Evolutionary conservation across 2,113 vertebrate species (phyloP), one percentile per base, ranked within the genome.

Genomic region (Cichladusa arquata): DNA sequence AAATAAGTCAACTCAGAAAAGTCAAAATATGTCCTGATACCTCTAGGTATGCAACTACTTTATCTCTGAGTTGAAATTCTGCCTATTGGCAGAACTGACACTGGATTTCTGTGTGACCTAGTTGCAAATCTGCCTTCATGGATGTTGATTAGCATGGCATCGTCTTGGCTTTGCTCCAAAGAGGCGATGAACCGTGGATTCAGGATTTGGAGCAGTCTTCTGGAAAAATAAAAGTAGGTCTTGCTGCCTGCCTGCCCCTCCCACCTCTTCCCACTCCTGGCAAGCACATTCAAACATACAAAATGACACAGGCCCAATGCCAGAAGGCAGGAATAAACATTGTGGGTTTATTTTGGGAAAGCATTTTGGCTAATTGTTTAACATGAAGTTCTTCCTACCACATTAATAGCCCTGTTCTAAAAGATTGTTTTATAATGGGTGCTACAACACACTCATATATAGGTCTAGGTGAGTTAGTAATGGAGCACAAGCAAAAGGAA

Each of bases 11-110:
- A 12, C 22, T 85, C 26, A 44, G 71, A 86, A 85, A 40, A 81
- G 61, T 92, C 50, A 84, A 83, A 93, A 66, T 67, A 93, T 60
- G 45, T 56, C 53, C 92, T 90, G 82, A 78, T 83, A 74, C 70
- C 18, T 62, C 65, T 56, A 88, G 53, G 61, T 56, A 86, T 90
- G 87, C 51, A 88, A 76, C 38, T 79, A 19, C n/a, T 84, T 92
- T 36, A 33, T 74, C 65, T 79, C 65, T 57, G 42, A 88, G 50
- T 71, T 88, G 15, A 87, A 86, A 81, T 90, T 86, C 53, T 93
- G n/a, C 70, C 0, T 1, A 16, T 7, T 78, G 83, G 42, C 57
- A 93, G 87, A 72, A 86, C 34, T 3, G 7, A 77, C 5, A 19
- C 14, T 45, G 71, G 18, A 60, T 93, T 93, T 80, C 71, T 81